Conservation (phyloP, 2,797 vertebrate genomes). For the Chrysolophus pictus region DNA sequence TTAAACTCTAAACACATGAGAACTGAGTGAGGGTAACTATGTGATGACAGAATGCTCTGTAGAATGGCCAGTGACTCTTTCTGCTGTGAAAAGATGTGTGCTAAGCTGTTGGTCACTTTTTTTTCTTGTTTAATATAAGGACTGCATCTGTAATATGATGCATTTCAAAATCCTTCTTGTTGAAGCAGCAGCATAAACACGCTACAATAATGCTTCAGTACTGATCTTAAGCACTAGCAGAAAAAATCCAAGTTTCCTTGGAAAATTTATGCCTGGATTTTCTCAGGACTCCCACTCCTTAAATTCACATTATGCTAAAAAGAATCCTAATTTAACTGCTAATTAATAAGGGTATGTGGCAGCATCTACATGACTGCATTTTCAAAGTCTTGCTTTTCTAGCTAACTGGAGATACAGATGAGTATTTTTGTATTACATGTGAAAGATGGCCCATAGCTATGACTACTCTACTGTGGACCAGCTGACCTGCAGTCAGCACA, state of each 20-base stretch:
- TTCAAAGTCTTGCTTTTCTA: neutral
- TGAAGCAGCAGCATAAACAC: neutral
- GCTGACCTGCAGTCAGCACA: neutral
- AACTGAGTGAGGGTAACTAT: neutral
- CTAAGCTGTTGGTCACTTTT: neutral
- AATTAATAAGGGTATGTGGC: accelerated
- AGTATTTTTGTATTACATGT: neutral
- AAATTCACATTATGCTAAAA: neutral
- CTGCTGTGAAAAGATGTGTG: neutral
- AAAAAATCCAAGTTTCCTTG: neutral
- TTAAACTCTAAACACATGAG: neutral
- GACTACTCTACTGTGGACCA: neutral
- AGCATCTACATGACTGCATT: neutral
- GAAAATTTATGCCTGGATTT: neutral
- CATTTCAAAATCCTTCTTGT: neutral
- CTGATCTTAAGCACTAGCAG: neutral
- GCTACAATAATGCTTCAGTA: neutral
- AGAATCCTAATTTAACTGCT: neutral
- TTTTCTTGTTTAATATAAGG: neutral
- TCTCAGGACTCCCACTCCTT: neutral
- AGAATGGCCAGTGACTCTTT: neutral
- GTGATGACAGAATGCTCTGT: neutral
- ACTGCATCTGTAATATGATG: neutral
- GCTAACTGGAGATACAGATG: neutral
- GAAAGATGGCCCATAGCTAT: neutral